phyloP scores from a whole-genome alignment of 2,888 invertebrate species.

The Drosophila mimetica region DNA sequence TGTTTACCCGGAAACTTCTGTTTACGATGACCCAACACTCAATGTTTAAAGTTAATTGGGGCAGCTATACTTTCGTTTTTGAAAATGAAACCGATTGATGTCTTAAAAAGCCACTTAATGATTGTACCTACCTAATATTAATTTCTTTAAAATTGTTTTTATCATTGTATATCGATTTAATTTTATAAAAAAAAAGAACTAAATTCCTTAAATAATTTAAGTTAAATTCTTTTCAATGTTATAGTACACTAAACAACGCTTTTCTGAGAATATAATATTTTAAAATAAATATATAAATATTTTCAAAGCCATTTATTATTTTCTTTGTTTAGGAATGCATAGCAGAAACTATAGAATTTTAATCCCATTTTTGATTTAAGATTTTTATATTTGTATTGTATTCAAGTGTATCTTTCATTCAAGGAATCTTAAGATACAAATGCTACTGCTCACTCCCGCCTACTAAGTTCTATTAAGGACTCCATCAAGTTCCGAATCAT shows the following conservation, averaged over 20 bases:
- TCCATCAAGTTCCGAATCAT: background rate
- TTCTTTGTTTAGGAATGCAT: background rate
- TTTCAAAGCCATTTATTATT: background rate
- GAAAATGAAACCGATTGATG: too few species aligned
- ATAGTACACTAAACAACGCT: background rate
- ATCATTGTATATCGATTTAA: too few species aligned
- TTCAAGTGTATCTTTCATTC: too few species aligned
- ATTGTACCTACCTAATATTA: too few species aligned
- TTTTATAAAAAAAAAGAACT: background rate
- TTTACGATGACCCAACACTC: constrained; percentile 19
- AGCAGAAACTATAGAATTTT: background rate
- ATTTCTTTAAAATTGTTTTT: too few species aligned
- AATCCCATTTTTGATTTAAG: too few species aligned
- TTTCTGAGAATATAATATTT: background rate
- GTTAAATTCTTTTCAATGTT: background rate
- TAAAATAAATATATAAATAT: background rate
- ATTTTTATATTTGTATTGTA: too few species aligned
- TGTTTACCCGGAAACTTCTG: constrained; percentile 21
- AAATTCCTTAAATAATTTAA: background rate
- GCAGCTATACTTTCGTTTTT: constrained; percentile 2
- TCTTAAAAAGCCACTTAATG: too few species aligned
- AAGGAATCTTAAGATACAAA: too few species aligned
- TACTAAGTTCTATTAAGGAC: background rate
- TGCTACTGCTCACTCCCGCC: too few species aligned
- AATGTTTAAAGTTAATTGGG: background rate